A percentile compares a stretch with the other conserved stretches of the same genome.
Evolutionary conservation across 2,797 vertebrate genomes (phyloP).

Genomic region (Sebastes paucispinis): DNA sequence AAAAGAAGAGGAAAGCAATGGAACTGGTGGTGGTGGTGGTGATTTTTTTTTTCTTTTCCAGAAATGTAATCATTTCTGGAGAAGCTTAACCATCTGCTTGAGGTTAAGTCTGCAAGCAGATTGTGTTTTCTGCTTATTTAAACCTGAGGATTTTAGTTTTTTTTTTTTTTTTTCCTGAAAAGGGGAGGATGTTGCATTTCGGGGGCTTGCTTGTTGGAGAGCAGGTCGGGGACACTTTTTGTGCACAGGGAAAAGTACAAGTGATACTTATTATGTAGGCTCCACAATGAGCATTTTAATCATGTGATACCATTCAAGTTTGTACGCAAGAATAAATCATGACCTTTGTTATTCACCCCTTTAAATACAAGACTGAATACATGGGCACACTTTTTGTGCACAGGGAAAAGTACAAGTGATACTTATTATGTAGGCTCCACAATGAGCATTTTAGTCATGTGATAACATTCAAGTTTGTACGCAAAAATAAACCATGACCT

Average conservation of each 20-base stretch:
- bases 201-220: slow-evolving; percentile 35
- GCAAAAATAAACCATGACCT: slow-evolving; percentile 2
- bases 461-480: neutral
- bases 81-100: slow-evolving; percentile 97
- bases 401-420: neutral
- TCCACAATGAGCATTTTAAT: neutral
- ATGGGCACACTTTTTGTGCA: slow-evolving; percentile 3
- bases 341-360: neutral
- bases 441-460: neutral
- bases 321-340: neutral
- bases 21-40: slow-evolving; percentile 81
- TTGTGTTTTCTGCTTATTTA: slow-evolving; percentile 86
- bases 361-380: slow-evolving; percentile 2
- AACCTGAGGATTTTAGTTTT: slow-evolving; percentile 80
- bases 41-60: slow-evolving; percentile 76
- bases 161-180: slow-evolving; percentile 61
- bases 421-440: neutral
- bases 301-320: neutral
- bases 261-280: neutral
- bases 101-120: slow-evolving; percentile 91
- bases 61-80: slow-evolving; percentile 93
- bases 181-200: slow-evolving; percentile 47
- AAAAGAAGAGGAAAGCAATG: slow-evolving; percentile 89
- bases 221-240: slow-evolving; percentile 21
- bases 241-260: neutral